phyloP scores from a whole-genome alignment of 2,113 vertebrate species.

The Prietella phreatophila region DNA sequence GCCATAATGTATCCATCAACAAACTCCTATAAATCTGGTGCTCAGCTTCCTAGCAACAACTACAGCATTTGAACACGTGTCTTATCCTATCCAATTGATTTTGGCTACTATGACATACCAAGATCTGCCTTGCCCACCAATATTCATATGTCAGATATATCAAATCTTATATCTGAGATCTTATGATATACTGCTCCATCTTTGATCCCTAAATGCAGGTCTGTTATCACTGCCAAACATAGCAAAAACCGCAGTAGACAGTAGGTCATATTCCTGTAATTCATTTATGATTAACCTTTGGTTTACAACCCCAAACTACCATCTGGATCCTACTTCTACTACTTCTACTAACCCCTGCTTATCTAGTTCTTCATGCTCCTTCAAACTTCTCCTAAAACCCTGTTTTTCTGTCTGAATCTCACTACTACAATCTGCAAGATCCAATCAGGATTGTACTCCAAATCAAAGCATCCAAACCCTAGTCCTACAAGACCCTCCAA shows the following conservation, averaged over 20 bases:
- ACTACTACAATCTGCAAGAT: background rate
- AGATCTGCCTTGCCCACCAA: background rate
- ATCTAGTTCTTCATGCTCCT: background rate
- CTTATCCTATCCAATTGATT: background rate
- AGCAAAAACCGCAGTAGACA: background rate
- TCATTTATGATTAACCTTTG: background rate
- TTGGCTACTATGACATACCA: background rate
- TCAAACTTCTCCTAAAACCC: background rate
- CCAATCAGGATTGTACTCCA: no score
- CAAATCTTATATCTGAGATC: background rate
- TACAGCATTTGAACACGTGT: background rate
- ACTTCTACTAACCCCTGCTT: background rate
- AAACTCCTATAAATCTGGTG: background rate
- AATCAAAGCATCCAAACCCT: background rate
- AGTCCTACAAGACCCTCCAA: background rate
- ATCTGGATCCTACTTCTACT: background rate
- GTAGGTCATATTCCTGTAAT: background rate
- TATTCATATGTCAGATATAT: background rate
- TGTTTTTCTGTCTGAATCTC: background rate
- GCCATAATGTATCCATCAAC: background rate
- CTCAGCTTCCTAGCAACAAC: background rate
- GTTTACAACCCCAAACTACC: background rate
- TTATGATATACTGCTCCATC: background rate
- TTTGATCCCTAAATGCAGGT: background rate
- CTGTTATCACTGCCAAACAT: background rate